Conservation (phyloP, 1,140 invertebrate species). For the Rhyzopertha dominica region DNA sequence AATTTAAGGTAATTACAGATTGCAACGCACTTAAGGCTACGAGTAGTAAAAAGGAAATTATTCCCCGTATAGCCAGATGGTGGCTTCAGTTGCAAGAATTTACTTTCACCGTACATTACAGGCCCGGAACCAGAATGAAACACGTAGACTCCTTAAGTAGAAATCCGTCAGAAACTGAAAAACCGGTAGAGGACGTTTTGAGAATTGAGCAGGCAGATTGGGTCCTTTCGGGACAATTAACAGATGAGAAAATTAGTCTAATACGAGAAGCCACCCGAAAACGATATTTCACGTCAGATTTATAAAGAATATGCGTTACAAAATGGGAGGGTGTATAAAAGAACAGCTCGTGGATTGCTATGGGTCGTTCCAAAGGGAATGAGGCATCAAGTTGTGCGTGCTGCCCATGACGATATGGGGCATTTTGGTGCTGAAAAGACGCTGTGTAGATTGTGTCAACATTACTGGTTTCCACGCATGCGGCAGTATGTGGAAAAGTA, state of each 20-base stretch:
- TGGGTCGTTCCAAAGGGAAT: too few relatives aligned
- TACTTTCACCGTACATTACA: constrained; percentile 30
- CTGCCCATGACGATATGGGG: too few relatives aligned
- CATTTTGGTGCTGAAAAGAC: too few relatives aligned
- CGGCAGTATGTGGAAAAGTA: too few relatives aligned
- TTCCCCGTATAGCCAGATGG: constrained; percentile 36
- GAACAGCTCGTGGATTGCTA: too few relatives aligned
- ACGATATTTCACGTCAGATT: constrained; percentile 20
- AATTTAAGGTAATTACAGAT: constrained; percentile 29
- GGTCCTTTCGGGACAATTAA: constrained; percentile 18
- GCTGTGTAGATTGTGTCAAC: too few relatives aligned
- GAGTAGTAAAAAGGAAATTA: constrained; percentile 26
- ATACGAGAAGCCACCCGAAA: constrained; percentile 15
- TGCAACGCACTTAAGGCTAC: constrained; percentile 27
- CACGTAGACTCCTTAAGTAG: constrained; percentile 38
- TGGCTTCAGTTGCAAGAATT: constrained; percentile 34
- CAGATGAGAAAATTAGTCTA: constrained; percentile 13
- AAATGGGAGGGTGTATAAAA: constrained; percentile 30
- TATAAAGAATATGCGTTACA: constrained; percentile 31
- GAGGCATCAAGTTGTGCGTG: too few relatives aligned
- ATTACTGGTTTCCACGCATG: too few relatives aligned
- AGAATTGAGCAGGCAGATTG: constrained; percentile 17
- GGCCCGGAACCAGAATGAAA: constrained; percentile 29
- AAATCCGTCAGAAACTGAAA: constrained; percentile 16
- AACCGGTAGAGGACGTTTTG: neutral